A percentile compares a stretch with the other conserved stretches of the same genome.
Evolutionary conservation across 2,113 vertebrate genomes (phyloP).

Genomic region (Melanostigma gelatinosum): DNA sequence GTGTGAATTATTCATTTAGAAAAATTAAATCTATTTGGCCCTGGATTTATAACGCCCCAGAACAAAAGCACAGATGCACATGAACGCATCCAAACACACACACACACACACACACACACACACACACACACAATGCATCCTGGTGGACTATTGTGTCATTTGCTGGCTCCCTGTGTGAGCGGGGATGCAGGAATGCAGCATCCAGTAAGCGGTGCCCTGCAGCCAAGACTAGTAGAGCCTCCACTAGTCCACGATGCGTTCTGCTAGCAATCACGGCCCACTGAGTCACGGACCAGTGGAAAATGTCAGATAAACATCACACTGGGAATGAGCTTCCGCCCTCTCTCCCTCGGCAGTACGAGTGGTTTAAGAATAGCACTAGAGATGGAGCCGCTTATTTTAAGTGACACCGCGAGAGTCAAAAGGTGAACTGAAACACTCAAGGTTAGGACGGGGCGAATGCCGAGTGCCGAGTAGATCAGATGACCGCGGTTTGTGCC

Average conservation of each 20-base stretch:
- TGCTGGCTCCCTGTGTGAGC: constrained; percentile 40
- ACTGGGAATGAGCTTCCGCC: constrained; percentile 68
- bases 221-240: constrained; percentile 45
- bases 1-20: constrained; percentile 54
- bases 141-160: constrained; percentile 39
- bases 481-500: constrained; percentile 38
- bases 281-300: constrained; percentile 72
- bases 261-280: constrained; percentile 70
- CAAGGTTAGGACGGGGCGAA: constrained; percentile 46
- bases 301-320: constrained; percentile 81
- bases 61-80: constrained; percentile 38
- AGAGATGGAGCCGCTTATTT: constrained; percentile 74
- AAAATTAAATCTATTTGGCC: constrained; percentile 19
- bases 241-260: constrained; percentile 53
- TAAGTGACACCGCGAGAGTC: constrained; percentile 70
- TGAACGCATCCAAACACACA: constrained; percentile 34
- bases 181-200: constrained; percentile 49
- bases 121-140: constrained; percentile 38
- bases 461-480: constrained; percentile 40
- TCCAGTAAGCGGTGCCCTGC: constrained; percentile 64
- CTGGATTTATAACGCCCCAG: constrained; percentile 23
- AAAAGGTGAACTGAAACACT: constrained; percentile 69
- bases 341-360: constrained; percentile 44
- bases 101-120: constrained; percentile 39
- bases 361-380: constrained; percentile 77